These are phyloP conservation scores for Marasmarcha lunaedactyla DNA, from an alignment of 2,888 invertebrate genomes.

Conservation along the genomic window DNA sequence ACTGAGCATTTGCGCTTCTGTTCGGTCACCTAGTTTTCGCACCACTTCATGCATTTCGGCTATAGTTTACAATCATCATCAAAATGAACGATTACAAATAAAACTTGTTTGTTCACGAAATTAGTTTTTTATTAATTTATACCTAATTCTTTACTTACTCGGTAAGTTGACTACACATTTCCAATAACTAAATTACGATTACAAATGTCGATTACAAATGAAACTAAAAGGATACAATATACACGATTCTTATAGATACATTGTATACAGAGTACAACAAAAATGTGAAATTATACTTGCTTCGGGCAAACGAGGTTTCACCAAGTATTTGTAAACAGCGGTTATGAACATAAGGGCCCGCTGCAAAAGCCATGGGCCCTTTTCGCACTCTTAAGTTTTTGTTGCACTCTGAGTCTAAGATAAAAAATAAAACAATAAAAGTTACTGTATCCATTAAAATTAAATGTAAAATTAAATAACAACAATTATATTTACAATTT, in stretches of 20 bases:
- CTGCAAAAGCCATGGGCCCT: no score
- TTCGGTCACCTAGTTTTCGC: no score
- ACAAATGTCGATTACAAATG: constrained; percentile 12
- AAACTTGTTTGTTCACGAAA: constrained; percentile 43
- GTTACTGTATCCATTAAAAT: constrained; percentile 4
- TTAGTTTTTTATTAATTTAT: constrained; percentile 30
- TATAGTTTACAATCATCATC: constrained; percentile 10
- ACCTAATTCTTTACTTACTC: constrained; percentile 52
- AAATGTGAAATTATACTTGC: no score
- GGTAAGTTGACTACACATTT: constrained; percentile 53
- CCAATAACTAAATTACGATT: constrained; percentile 30
- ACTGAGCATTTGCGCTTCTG: no score
- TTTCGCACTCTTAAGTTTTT: no score
- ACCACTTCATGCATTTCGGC: constrained; percentile 23
- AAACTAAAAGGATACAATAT: constrained; percentile 10
- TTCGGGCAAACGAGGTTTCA: no score
- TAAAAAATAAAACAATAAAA: neutral
- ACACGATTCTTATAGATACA: no score
- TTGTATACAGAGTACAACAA: no score
- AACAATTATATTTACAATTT: constrained; percentile 65
- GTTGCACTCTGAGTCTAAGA: no score
- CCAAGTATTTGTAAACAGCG: no score
- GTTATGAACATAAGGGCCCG: no score
- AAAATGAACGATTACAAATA: constrained; percentile 36
- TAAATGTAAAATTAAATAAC: constrained; percentile 67